Evolutionary conservation across 2,113 vertebrate species (phyloP).

Genomic region (Malurus melanocephalus): DNA sequence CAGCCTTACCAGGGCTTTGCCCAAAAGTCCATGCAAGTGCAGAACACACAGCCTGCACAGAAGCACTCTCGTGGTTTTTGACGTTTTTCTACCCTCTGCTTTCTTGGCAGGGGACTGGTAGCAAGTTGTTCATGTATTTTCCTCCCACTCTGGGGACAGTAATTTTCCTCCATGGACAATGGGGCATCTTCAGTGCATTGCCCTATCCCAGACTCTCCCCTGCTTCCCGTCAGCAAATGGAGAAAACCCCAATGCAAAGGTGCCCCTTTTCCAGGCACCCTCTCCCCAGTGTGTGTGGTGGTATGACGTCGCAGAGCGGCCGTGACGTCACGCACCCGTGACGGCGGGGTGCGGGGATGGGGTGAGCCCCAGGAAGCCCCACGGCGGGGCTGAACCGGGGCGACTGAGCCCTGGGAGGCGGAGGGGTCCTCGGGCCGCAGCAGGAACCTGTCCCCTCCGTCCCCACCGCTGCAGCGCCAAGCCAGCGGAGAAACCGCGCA

Average conservation of each 20-base stretch:
- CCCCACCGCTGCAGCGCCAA: background rate
- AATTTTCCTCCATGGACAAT: background rate
- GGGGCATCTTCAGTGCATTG: rapidly evolving
- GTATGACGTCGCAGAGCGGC: background rate
- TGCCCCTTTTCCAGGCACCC: too few species aligned
- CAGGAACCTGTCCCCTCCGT: background rate
- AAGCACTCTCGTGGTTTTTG: rapidly evolving
- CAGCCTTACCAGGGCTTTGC: background rate
- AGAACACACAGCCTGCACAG: background rate
- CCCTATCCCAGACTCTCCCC: background rate
- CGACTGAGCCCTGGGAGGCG: background rate
- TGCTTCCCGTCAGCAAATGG: too few species aligned
- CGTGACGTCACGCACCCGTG: background rate
- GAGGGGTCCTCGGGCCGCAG: background rate
- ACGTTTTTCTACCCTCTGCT: background rate
- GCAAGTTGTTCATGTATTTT: rapidly evolving
- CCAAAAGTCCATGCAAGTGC: rapidly evolving
- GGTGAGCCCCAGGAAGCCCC: background rate
- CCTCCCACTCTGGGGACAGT: too few species aligned
- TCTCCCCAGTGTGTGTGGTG: rapidly evolving
- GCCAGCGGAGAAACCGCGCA: background rate
- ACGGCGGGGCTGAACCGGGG: background rate
- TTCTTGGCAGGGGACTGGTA: background rate
- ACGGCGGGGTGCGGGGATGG: background rate
- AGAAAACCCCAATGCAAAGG: background rate